Conservation (phyloP, 2,888 invertebrate genomes). For the Lasiommata megera region DNA sequence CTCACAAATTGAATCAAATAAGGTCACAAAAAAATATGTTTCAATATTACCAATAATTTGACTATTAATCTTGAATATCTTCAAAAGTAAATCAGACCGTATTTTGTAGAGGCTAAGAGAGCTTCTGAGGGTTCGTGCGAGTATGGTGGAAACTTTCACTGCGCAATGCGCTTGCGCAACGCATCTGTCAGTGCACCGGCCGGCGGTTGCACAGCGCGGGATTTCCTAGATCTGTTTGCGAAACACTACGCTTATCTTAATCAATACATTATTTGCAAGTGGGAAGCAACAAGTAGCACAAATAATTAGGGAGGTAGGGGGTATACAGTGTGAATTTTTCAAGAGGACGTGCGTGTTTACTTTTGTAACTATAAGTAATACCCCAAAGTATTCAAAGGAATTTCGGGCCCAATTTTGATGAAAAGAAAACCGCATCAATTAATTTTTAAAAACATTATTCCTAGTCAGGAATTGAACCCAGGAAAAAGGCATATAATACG, state of each 20-base stretch:
- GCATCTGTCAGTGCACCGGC: conserved; percentile 12
- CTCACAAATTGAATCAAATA: no score
- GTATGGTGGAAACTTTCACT: conserved; percentile 16
- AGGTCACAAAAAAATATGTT: no score
- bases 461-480: no score
- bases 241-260: conserved; percentile 4
- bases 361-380: no score
- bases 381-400: no score
- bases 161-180: conserved; percentile 20
- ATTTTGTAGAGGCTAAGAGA: background rate
- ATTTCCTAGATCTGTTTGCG: conserved; percentile 14
- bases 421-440: no score
- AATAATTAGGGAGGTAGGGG: background rate
- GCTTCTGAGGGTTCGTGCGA: background rate
- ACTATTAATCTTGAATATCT: background rate
- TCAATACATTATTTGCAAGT: background rate
- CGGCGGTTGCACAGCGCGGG: conserved; percentile 7
- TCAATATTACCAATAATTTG: no score
- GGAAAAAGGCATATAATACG: no score
- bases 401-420: no score
- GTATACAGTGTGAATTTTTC: no score
- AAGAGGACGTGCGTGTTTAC: no score
- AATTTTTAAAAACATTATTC: no score
- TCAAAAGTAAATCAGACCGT: background rate
- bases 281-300: background rate